Base-by-base conservation (phyloP, 1,140 invertebrate genomes). In the Sitobion miscanthi region DNA sequence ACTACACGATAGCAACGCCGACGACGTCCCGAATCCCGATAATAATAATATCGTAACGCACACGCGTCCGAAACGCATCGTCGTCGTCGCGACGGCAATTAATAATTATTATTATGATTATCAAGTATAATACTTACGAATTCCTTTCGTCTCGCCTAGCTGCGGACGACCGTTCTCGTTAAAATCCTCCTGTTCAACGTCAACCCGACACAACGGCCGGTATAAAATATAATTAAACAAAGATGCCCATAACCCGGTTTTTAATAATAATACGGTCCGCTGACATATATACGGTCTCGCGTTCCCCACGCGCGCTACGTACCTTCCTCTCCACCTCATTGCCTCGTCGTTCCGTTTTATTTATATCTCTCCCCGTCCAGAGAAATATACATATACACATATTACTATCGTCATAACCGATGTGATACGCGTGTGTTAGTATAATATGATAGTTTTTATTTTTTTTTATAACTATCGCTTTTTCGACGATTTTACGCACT, bases 261-360 rank as follows among this genome's bases (percentile, higher is more conserved):
- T 57, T 45, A 82, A 91, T 91, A 83, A 92, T 57, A 85, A 93
- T 54, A 93, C 49, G 91, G 35, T 54, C 91, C 82, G 91, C 91
- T 93, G 91, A 93, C 91, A 93, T 86, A 93, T 93, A 93, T 93
- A 93, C 82, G 91, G 69, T 25, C 62, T 77, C 30, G 62, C 89
- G 88, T 89, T 89, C 88, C 88, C 88, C 88, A 23, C 52, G 49
- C 52, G 49, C 87, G n/a, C 17, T n/a, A 30, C 88, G 45, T 54
- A 54, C 38, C 85, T 35, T 35, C 49, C 45, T 20, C 49, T 49
- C 30, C 47, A n/a, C 38, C 38, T 62, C 49, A 11, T 89, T 8
- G 35, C 8, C 35, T 2, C 88, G 54, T 45, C 82, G 91, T 57
- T 83, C 35, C 82, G 77, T 83, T 90, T 93, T 93, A 93, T 93